Percentiles rank a stretch among this genome's conserved stretches.
These are phyloP conservation scores for Adineta ricciae DNA, from an alignment of 2,888 invertebrate genomes.

Conservation along the genomic window DNA sequence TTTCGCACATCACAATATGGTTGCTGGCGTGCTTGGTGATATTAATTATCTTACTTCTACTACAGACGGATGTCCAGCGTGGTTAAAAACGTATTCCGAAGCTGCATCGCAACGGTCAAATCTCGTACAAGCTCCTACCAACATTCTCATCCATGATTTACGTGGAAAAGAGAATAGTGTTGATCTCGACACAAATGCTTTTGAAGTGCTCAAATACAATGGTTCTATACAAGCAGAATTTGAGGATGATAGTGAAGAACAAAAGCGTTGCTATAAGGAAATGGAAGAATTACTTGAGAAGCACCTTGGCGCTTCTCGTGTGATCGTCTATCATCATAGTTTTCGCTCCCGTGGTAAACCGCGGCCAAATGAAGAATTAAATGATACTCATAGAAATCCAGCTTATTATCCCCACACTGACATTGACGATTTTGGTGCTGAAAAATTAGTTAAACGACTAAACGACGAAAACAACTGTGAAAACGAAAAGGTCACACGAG, in stretches of 20 bases:
- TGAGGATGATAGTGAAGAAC: not conserved
- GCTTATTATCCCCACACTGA: not conserved
- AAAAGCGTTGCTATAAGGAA: not conserved
- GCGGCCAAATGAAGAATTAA: not conserved
- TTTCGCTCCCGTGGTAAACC: not conserved
- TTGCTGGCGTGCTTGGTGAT: too few relatives aligned
- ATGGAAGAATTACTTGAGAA: not conserved
- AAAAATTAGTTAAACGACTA: not conserved
- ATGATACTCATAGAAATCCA: not conserved
- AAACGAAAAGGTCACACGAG: not conserved
- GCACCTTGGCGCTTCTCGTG: not conserved
- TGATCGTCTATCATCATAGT: not conserved
- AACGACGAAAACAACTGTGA: not conserved
- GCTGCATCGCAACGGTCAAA: too few relatives aligned
- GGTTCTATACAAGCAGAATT: too few relatives aligned
- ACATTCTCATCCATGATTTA: too few relatives aligned
- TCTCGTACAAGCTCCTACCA: too few relatives aligned
- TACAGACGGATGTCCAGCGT: too few relatives aligned
- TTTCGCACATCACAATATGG: too few relatives aligned
- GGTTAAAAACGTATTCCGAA: too few relatives aligned
- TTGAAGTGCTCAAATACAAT: too few relatives aligned
- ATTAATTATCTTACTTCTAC: too few relatives aligned
- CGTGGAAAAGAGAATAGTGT: too few relatives aligned
- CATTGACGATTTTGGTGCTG: not conserved
- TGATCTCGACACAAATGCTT: too few relatives aligned